A percentile compares a stretch with the other conserved stretches of the same genome.
Evolutionary conservation across 2,888 invertebrate species (phyloP).

Genomic region (Altica lythri): DNA sequence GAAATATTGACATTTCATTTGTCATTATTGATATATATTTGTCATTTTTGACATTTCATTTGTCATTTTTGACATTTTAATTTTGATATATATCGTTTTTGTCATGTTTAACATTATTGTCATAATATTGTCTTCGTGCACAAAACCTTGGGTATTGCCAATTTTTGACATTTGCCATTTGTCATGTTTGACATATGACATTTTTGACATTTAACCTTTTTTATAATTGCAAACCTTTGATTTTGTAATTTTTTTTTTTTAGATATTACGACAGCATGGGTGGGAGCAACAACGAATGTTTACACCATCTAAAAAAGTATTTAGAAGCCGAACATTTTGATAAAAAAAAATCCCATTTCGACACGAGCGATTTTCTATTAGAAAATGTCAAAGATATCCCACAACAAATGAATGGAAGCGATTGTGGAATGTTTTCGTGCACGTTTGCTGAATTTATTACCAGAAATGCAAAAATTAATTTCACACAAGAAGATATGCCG

Average conservation of each 20-base stretch:
- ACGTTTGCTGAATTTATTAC: constrained; percentile 93
- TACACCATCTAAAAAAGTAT: constrained; percentile 75
- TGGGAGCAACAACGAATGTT: constrained; percentile 70
- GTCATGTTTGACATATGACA: too few relatives aligned
- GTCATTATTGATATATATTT: too few relatives aligned
- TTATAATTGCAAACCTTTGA: too few relatives aligned
- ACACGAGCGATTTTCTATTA: constrained; percentile 71
- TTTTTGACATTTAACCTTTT: too few relatives aligned
- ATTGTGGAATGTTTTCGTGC: constrained; percentile 97
- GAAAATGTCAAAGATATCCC: constrained; percentile 81
- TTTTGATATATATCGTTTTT: too few relatives aligned
- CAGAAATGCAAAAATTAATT: constrained; percentile 75
- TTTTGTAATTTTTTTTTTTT: constrained; percentile 15
- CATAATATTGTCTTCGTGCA: too few relatives aligned
- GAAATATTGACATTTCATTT: too few relatives aligned
- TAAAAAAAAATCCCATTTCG: constrained; percentile 78
- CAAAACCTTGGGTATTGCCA: too few relatives aligned
- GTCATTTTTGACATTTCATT: too few relatives aligned
- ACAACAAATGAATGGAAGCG: constrained; percentile 94
- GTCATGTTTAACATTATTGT: too few relatives aligned
- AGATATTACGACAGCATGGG: constrained; percentile 76
- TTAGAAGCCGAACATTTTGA: constrained; percentile 83
- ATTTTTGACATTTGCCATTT: too few relatives aligned
- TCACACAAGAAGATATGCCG: constrained; percentile 92
- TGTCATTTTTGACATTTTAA: too few relatives aligned